A percentile compares a stretch with the other conserved stretches of the same genome.
phyloP scores from a whole-genome alignment of 2,888 invertebrate species.

The Monopis laevigella region DNA sequence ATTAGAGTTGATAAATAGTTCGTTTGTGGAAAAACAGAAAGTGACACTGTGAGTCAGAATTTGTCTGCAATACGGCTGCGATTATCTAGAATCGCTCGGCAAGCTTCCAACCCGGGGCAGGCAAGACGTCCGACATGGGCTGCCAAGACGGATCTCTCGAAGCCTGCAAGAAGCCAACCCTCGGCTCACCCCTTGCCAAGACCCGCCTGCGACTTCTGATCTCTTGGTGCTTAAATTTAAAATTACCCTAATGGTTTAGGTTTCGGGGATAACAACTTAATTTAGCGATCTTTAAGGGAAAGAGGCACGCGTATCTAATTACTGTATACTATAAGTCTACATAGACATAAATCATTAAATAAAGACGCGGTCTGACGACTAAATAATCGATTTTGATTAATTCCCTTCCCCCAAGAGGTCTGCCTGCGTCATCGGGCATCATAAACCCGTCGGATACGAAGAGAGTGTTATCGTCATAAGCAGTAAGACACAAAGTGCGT shows the following conservation, averaged over 20 bases:
- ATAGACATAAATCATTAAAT: slow-evolving; percentile 6
- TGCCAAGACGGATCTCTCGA: slow-evolving; percentile 27
- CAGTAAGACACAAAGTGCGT: not conserved
- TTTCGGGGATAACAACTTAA: slow-evolving; percentile 3
- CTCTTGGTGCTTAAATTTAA: not conserved
- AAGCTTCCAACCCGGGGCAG: slow-evolving; percentile 36
- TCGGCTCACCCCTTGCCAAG: slow-evolving; percentile 6
- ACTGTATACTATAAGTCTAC: not conserved
- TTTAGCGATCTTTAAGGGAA: too few species aligned
- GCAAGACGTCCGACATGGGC: slow-evolving; percentile 29
- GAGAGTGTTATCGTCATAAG: not conserved
- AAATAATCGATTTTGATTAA: slow-evolving; percentile 10
- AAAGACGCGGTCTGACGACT: slow-evolving; percentile 9
- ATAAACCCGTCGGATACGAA: slow-evolving; percentile 2
- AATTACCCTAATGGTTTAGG: slow-evolving; percentile 3
- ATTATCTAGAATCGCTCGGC: slow-evolving; percentile 47
- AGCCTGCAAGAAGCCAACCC: slow-evolving; percentile 7
- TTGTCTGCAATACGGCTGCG: slow-evolving; percentile 36
- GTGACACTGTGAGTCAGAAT: not conserved
- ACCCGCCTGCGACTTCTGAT: slow-evolving; percentile 7
- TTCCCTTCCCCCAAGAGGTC: slow-evolving; percentile 1
- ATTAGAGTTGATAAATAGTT: too few species aligned
- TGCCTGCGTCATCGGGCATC: slow-evolving; percentile 5
- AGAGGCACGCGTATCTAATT: slow-evolving; percentile 7
- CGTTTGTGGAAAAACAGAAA: not conserved